Conservation (phyloP, 2,888 invertebrate species). For the Geophilus truncorum region DNA sequence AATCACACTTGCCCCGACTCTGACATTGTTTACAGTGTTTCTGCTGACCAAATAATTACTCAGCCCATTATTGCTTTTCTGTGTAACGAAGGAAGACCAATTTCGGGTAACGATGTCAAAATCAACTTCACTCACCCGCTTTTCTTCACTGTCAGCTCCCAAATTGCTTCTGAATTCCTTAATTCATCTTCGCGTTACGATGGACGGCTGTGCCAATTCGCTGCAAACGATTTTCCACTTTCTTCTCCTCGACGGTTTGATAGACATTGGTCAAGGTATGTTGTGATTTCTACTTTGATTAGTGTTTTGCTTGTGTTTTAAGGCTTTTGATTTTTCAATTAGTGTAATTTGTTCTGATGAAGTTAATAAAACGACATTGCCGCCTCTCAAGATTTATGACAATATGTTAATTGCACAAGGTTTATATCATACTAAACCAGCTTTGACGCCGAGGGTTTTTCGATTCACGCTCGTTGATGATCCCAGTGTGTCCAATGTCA, state of each 20-base stretch:
- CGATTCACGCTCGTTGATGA: slow-evolving; percentile 15
- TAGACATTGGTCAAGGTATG: slow-evolving; percentile 5
- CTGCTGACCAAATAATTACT: slow-evolving; percentile 15
- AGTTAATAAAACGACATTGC: not conserved
- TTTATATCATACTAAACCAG: slow-evolving; percentile 6
- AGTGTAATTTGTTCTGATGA: not conserved
- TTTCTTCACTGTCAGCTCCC: not conserved
- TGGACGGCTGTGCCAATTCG: slow-evolving; percentile 25
- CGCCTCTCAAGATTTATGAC: not conserved
- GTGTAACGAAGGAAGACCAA: not conserved
- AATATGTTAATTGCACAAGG: slow-evolving; percentile 31
- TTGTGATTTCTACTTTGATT: no score
- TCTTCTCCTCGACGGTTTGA: slow-evolving; percentile 2
- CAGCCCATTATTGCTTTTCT: slow-evolving; percentile 28
- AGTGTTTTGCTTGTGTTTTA: no score
- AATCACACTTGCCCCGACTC: not conserved
- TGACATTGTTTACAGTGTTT: slow-evolving; percentile 28
- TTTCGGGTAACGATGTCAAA: not conserved
- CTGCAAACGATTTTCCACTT: slow-evolving; percentile 15
- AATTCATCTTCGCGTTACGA: not conserved
- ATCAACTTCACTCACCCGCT: not conserved
- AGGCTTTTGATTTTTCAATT: not conserved
- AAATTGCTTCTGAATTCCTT: not conserved
- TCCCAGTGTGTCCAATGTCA: not conserved
- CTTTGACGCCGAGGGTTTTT: not conserved